Evolutionary conservation across 2,888 invertebrate genomes (phyloP), one percentile per base, ranked within the genome.

Genomic region (Pseudococcus jackbeardsleyi): DNA sequence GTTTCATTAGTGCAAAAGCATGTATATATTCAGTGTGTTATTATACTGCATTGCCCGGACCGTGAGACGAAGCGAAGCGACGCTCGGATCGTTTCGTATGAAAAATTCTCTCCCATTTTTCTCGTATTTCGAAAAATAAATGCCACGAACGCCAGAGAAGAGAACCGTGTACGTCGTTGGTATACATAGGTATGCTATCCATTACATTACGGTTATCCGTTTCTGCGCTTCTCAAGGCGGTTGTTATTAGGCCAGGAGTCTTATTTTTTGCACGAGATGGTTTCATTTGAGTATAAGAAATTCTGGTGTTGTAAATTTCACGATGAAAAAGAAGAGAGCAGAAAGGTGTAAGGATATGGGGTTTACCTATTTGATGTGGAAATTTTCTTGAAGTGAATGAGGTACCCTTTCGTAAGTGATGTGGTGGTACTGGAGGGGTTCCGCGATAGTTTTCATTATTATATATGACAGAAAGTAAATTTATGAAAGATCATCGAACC

Each of bases 1-100:
- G 59, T 59, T 59, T 59, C 59, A 59, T 59, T 59, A 59, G 59
- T 59, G 59, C 59, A 59, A 59, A 59, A 59, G 59, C 59, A 59
- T 59, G 59, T 59, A 59, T 50, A 50, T 50, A 50, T 50, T 50
- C 50, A 50, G 50, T 64, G 64, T 64, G 64, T n/a, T n/a, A n/a
- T 64, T 22, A 19, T 50, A 50, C 50, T 50, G 50, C 50, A 50
- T 50, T 3, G 50, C 8, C 2, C 11, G 50, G 3, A 50, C 50
- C 7, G 11, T 46, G 46, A 9, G 7, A 46, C 50, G 2, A 3
- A 50, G 50, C 11, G 3, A 50, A 3, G 15, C 15, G 11, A 15
- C 50, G 3, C 12, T 50, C 9, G 50, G 11, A 11, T 3, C 3
- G 12, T 50, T 8, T 12, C 3, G 12, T 12, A 50, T 50, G 50